These are phyloP conservation scores for Dascyllus trimaculatus DNA, from an alignment of 2,113 vertebrate species.

Conservation along the genomic window DNA sequence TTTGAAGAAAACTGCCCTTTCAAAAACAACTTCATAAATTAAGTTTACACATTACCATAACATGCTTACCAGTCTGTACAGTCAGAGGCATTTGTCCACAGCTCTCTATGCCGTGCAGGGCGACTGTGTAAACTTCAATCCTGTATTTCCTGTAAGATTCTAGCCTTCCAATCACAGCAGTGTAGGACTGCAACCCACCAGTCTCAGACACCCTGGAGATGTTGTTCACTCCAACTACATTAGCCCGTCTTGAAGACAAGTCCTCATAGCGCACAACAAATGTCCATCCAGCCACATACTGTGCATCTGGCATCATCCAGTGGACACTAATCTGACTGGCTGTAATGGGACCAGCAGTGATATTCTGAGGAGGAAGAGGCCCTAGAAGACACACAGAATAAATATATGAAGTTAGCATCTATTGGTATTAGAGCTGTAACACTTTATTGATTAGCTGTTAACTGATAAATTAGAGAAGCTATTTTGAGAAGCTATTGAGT, in stretches of 20 bases:
- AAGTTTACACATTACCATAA: neutral
- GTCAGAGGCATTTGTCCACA: slow-evolving; percentile 76
- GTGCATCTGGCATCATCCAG: slow-evolving; percentile 80
- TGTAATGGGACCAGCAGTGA: slow-evolving; percentile 76
- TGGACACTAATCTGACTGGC: slow-evolving; percentile 83
- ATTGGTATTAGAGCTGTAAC: neutral
- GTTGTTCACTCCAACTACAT: slow-evolving; percentile 75
- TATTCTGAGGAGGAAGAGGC: slow-evolving; percentile 81
- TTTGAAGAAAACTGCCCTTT: no score
- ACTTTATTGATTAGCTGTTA: no score
- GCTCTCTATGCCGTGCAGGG: slow-evolving; percentile 83
- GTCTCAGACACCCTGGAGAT: slow-evolving; percentile 67
- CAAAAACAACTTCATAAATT: neutral
- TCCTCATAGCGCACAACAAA: slow-evolving; percentile 85
- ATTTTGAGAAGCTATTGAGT: no score
- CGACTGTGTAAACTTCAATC: slow-evolving; percentile 84
- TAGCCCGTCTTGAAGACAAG: slow-evolving; percentile 64
- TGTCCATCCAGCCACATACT: slow-evolving; percentile 68
- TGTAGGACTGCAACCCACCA: slow-evolving; percentile 76
- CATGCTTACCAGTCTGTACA: slow-evolving; percentile 85
- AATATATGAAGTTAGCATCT: neutral
- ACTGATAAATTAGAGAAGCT: no score
- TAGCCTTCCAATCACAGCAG: slow-evolving; percentile 76
- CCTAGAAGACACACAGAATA: slow-evolving; percentile 74
- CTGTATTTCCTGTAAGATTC: slow-evolving; percentile 85